Percentiles rank a stretch among this genome's conserved stretches.
Evolutionary conservation across 2,797 vertebrate species (phyloP).

Genomic region (Podargus strigoides): DNA sequence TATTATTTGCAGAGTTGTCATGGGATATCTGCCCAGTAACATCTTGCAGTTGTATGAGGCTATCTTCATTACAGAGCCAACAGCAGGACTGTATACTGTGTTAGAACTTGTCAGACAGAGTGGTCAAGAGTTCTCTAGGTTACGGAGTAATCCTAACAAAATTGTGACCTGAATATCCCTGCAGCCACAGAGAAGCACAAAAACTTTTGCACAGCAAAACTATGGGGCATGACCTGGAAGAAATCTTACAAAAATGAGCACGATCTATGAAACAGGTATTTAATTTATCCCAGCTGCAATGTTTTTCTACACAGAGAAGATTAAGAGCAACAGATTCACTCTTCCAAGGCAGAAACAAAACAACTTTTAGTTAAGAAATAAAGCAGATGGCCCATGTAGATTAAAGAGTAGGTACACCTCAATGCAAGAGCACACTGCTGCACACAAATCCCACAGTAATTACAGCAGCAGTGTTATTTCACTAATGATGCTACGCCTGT

Average conservation of each 20-base stretch:
- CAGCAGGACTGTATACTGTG: background rate
- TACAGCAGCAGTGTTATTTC: conserved; percentile 6
- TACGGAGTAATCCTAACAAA: background rate
- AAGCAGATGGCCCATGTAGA: conserved; percentile 68
- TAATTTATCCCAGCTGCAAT: background rate
- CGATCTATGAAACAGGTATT: background rate
- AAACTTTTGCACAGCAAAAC: background rate
- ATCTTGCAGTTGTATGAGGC: background rate
- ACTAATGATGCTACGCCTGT: conserved; percentile 54
- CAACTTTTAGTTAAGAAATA: conserved; percentile 67
- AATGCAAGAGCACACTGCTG: conserved; percentile 34
- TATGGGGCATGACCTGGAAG: rapidly evolving
- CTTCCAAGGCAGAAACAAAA: conserved; percentile 31
- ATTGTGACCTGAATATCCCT: background rate
- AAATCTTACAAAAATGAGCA: background rate
- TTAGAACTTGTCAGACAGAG: background rate
- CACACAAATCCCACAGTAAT: conserved; percentile 67
- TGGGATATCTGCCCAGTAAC: background rate
- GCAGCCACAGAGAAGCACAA: background rate
- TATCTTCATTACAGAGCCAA: background rate
- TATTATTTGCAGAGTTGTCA: background rate
- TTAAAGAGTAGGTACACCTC: conserved; percentile 53
- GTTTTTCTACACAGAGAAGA: background rate
- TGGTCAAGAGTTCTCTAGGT: background rate
- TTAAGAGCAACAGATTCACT: conserved; percentile 15